phyloP scores from a whole-genome alignment of 2,113 vertebrate species.

The Motacilla alba region DNA sequence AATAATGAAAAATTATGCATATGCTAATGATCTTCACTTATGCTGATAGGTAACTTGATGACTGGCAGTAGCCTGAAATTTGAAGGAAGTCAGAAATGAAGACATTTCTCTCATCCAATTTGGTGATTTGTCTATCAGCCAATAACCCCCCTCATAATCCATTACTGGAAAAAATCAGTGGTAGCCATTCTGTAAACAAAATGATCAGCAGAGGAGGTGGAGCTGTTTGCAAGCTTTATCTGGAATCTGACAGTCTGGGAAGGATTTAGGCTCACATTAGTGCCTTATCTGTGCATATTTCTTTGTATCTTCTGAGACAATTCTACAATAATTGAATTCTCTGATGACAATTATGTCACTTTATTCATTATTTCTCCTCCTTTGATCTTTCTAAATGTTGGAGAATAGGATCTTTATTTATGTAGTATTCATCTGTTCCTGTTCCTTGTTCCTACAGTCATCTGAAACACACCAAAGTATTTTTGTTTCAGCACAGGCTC shows the following conservation, averaged over 20 bases:
- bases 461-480: not conserved
- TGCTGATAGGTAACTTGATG: not conserved
- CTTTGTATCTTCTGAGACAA: not conserved
- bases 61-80: not conserved
- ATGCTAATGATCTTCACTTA: not conserved
- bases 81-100: not conserved
- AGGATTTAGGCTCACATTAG: not conserved
- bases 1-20: not conserved
- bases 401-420: slow-evolving; percentile 31
- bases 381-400: slow-evolving; percentile 33
- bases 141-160: not conserved
- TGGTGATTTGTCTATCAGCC: not conserved
- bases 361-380: not conserved
- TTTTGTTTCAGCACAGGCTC: not conserved
- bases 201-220: not conserved
- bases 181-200: not conserved
- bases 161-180: not conserved
- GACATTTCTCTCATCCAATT: not conserved
- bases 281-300: not conserved
- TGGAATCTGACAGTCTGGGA: not conserved
- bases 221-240: not conserved
- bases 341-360: slow-evolving; percentile 7
- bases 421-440: slow-evolving; percentile 11
- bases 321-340: slow-evolving; percentile 6
- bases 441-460: not conserved